These are phyloP conservation scores for Falco concolor DNA, from an alignment of 2,797 vertebrate species.

Conservation along the genomic window DNA sequence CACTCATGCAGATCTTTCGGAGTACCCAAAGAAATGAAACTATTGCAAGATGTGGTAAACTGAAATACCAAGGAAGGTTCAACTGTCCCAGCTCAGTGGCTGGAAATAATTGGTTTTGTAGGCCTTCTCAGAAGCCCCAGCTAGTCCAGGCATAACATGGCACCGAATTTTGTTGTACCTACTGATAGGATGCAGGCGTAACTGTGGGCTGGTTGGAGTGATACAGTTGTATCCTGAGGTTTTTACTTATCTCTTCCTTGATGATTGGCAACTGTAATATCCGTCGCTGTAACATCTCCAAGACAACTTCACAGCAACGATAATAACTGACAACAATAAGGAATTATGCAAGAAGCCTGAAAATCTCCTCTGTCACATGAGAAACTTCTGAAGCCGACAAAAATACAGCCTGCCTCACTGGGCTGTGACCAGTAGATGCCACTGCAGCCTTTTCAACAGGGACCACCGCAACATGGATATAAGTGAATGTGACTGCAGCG, in stretches of 20 bases:
- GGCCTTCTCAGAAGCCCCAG: not conserved
- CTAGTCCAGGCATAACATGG: not conserved
- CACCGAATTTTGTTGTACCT: not conserved
- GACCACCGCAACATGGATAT: accelerated
- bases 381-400: accelerated
- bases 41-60: not conserved
- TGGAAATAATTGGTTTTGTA: not conserved
- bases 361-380: not conserved
- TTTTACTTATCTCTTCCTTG: not conserved
- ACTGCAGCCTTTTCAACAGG: not conserved
- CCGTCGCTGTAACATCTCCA: not conserved
- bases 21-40: not conserved
- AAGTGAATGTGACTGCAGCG: accelerated
- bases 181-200: not conserved
- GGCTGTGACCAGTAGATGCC: constrained; percentile 51
- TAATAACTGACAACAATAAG: not conserved
- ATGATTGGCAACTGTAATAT: not conserved
- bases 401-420: not conserved
- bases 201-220: accelerated
- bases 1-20: not conserved
- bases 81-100: not conserved
- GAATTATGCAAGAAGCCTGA: not conserved
- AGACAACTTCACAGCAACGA: not conserved
- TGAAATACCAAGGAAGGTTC: not conserved
- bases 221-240: accelerated